phyloP scores from a whole-genome alignment of 2,888 invertebrate genomes.

The Sceliomorpha sp. region DNA sequence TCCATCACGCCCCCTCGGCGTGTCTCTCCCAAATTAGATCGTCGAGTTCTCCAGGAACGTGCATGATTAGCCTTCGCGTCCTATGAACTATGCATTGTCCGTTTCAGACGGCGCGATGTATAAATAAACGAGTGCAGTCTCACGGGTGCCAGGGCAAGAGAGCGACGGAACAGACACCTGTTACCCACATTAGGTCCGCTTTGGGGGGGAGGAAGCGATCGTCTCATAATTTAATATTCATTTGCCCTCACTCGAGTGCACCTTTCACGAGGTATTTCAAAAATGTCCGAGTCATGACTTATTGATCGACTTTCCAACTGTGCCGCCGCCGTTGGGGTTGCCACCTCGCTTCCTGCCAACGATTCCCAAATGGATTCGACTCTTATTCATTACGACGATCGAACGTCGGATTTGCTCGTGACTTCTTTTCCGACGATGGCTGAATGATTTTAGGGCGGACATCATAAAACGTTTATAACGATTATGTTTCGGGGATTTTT shows the following conservation, averaged over 20 bases:
- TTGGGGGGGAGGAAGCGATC: background rate
- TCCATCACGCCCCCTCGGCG: constrained; percentile 14
- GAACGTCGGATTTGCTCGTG: no score
- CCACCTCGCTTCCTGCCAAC: no score
- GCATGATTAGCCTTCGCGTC: constrained; percentile 35
- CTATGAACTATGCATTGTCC: constrained; percentile 41
- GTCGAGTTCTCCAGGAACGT: constrained; percentile 24
- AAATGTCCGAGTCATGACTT: background rate
- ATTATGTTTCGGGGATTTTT: no score
- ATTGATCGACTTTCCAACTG: background rate
- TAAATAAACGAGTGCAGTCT: no score
- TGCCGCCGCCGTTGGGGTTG: no score
- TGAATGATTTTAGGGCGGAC: no score
- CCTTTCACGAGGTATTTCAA: background rate
- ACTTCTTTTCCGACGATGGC: no score
- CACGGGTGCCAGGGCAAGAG: no score
- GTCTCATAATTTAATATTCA: constrained; percentile 3
- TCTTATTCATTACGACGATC: no score
- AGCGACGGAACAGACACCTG: constrained; percentile 1
- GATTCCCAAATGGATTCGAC: no score
- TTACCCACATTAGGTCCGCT: constrained; percentile 1
- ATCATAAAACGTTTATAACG: no score
- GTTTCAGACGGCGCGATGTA: background rate
- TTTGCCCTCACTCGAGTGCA: background rate
- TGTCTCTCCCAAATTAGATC: constrained; percentile 24